Evolutionary conservation across 2,888 invertebrate species (phyloP).

Genomic region (Chymomyza procnemis): DNA sequence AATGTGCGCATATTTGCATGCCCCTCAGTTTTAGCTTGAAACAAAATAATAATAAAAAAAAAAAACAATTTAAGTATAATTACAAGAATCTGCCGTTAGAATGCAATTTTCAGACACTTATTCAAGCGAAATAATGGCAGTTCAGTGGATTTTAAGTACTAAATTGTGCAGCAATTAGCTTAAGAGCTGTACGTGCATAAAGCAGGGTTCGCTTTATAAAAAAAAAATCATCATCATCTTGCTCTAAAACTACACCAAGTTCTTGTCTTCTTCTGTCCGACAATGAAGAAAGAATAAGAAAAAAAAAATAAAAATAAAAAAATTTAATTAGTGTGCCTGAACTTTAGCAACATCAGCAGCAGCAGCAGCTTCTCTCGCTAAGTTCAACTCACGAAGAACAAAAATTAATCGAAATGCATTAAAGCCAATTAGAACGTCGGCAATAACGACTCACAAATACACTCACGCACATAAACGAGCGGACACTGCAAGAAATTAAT

Average conservation of each 20-base stretch:
- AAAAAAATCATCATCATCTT: too few relatives aligned
- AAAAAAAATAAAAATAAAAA: slow-evolving; percentile 50
- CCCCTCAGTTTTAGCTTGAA: too few relatives aligned
- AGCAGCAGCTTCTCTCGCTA: background rate
- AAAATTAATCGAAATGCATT: slow-evolving; percentile 69
- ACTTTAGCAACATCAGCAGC: slow-evolving; percentile 52
- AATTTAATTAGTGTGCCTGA: slow-evolving; percentile 62
- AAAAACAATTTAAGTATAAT: background rate
- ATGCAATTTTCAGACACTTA: slow-evolving; percentile 17
- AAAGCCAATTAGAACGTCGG: slow-evolving; percentile 58
- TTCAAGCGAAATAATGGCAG: slow-evolving; percentile 39
- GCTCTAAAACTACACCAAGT: background rate
- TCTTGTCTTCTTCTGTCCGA: background rate
- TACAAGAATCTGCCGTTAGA: background rate
- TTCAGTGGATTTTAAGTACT: slow-evolving; percentile 37
- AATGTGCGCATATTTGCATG: too few relatives aligned
- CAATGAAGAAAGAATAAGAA: background rate
- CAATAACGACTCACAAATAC: background rate
- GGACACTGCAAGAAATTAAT: background rate
- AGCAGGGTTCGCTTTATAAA: background rate
- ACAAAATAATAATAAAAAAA: too few relatives aligned
- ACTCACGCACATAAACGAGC: background rate
- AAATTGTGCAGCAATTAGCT: slow-evolving; percentile 59
- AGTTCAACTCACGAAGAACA: background rate
- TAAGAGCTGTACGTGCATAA: slow-evolving; percentile 13